phyloP scores from a whole-genome alignment of 2,888 invertebrate genomes.

The Tupiocoris notatus region DNA sequence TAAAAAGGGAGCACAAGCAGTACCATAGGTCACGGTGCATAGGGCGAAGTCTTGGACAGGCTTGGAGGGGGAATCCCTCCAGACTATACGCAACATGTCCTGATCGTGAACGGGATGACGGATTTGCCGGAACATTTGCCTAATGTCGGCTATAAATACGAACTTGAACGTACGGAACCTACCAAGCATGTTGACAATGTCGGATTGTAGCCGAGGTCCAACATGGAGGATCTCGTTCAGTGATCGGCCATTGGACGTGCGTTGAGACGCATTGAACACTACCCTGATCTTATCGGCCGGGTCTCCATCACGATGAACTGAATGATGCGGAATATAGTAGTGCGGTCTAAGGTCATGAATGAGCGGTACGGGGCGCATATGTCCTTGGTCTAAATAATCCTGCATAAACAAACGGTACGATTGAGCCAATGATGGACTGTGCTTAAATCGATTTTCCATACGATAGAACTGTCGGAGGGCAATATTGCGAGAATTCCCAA shows the following conservation, averaged over 20 bases:
- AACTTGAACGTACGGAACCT: constrained; percentile 29
- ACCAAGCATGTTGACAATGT: too few species aligned
- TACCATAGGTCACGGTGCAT: constrained; percentile 49
- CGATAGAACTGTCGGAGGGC: not conserved
- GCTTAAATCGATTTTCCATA: not conserved
- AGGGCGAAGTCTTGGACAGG: constrained; percentile 47
- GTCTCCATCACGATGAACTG: not conserved
- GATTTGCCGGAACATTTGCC: too few species aligned
- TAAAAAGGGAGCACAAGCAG: constrained; percentile 48
- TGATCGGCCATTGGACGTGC: not conserved
- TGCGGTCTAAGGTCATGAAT: not conserved
- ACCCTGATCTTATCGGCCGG: constrained; percentile 10
- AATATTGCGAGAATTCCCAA: not conserved
- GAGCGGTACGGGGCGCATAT: not conserved
- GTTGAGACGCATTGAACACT: constrained; percentile 9
- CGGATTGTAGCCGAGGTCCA: not conserved
- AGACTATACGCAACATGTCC: too few species aligned
- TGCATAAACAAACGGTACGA: constrained; percentile 24
- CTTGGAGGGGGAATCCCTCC: constrained; percentile 45
- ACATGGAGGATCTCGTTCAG: not conserved
- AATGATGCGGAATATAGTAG: constrained; percentile 15
- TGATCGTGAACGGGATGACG: too few species aligned
- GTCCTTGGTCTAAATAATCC: constrained; percentile 30
- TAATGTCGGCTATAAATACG: too few species aligned
- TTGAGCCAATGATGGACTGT: not conserved